Percentiles rank a stretch among this genome's conserved stretches.
These are phyloP conservation scores for Telmatherina bonti DNA, from an alignment of 2,797 vertebrate species.

Conservation along the genomic window DNA sequence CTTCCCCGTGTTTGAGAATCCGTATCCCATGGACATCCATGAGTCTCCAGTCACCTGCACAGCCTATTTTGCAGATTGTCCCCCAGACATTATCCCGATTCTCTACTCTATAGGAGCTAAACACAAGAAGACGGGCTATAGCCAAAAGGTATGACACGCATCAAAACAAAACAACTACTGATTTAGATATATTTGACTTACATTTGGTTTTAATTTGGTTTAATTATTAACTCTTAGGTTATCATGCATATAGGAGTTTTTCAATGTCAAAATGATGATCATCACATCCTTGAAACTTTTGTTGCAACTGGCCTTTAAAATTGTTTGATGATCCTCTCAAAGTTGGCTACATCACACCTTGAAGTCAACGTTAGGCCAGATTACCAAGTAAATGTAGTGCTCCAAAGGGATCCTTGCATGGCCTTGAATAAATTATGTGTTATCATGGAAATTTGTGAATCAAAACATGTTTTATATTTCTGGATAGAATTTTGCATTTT, in stretches of 20 bases:
- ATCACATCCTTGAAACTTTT: neutral
- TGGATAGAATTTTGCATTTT: neutral
- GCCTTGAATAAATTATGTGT: constrained; percentile 7
- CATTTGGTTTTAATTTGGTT: neutral
- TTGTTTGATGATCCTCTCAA: neutral
- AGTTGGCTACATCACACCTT: neutral
- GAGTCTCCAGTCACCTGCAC: constrained; percentile 98
- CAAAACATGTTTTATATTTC: constrained; percentile 9
- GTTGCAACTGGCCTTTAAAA: too few relatives aligned
- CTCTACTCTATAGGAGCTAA: constrained; percentile 97
- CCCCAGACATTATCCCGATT: constrained; percentile 95
- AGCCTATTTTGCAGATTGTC: constrained; percentile 97
- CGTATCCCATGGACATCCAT: constrained; percentile 98
- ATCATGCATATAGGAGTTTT: neutral
- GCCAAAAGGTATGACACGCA: constrained; percentile 89
- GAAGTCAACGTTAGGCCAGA: neutral
- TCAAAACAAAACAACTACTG: neutral
- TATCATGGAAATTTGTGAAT: constrained; percentile 13
- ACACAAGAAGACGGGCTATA: constrained; percentile 98
- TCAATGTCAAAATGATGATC: neutral
- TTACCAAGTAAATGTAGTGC: neutral
- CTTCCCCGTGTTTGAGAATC: constrained; percentile 99
- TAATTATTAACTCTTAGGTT: neutral
- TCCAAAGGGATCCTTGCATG: constrained; percentile 7
- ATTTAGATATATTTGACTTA: neutral